Percentiles rank a stretch among this genome's conserved stretches.
Evolutionary conservation across 2,113 vertebrate genomes (phyloP).

Genomic region (Siniperca chuatsi): DNA sequence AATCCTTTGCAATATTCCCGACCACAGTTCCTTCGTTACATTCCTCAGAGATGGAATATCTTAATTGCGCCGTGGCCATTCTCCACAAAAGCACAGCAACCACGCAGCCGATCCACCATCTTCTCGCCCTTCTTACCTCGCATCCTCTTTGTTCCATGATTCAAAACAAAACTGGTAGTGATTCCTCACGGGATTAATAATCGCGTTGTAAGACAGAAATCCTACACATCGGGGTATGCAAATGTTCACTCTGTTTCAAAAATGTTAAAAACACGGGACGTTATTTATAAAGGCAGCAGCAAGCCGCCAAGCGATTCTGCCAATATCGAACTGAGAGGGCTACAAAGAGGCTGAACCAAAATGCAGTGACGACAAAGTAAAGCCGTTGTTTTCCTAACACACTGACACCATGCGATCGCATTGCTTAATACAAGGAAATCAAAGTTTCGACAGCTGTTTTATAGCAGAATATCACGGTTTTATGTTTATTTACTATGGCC

Average conservation of each 20-base stretch:
- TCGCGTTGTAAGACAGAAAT: not conserved
- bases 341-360: constrained; percentile 27
- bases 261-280: accelerated
- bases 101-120: constrained; percentile 21
- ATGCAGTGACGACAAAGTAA: not conserved
- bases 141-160: constrained; percentile 76
- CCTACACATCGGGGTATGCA: constrained; percentile 5
- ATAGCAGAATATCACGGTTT: too few relatives aligned
- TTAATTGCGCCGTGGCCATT: constrained; percentile 66
- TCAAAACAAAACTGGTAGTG: not conserved
- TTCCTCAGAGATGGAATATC: constrained; percentile 80
- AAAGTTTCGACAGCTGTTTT: not conserved
- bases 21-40: constrained; percentile 69
- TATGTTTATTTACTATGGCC: not conserved
- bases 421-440: not conserved
- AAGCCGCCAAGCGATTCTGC: accelerated
- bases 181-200: not conserved
- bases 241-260: not conserved
- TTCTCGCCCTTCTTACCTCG: not conserved
- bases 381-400: not conserved
- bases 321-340: accelerated
- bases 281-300: accelerated
- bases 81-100: constrained; percentile 59
- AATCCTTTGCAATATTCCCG: constrained; percentile 79
- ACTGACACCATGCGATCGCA: constrained; percentile 70